Percentiles rank a stretch among this genome's conserved stretches.
phyloP scores from a whole-genome alignment of 2,113 vertebrate genomes.

The Leptobrachium ailaonicum region DNA sequence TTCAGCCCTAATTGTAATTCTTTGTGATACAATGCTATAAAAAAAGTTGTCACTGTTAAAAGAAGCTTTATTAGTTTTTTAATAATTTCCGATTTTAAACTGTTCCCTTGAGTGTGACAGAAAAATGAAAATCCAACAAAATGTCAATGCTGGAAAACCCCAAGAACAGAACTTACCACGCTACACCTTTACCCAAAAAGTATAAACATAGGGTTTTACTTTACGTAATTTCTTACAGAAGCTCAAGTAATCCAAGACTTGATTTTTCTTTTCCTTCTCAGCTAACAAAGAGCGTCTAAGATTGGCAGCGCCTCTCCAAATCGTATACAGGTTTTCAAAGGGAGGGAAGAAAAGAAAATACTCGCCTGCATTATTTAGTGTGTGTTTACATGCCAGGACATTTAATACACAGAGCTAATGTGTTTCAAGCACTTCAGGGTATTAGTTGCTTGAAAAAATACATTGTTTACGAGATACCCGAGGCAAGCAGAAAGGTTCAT shows the following conservation, averaged over 20 bases:
- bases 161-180: too few relatives aligned
- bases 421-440: slow-evolving; percentile 26
- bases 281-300: background rate
- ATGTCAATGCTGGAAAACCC: too few relatives aligned
- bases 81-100: too few relatives aligned
- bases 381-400: slow-evolving; percentile 30
- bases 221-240: too few relatives aligned
- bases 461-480: slow-evolving; percentile 38
- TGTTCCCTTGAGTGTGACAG: too few relatives aligned
- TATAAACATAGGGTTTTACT: too few relatives aligned
- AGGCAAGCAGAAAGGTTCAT: slow-evolving; percentile 35
- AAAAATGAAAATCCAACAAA: too few relatives aligned
- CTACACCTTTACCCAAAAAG: too few relatives aligned
- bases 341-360: slow-evolving; percentile 8
- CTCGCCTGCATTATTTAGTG: slow-evolving; percentile 29
- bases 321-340: slow-evolving; percentile 35
- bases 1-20: too few relatives aligned
- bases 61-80: too few relatives aligned
- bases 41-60: too few relatives aligned
- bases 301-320: slow-evolving; percentile 16
- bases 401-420: slow-evolving; percentile 38
- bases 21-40: too few relatives aligned
- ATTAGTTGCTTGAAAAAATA: slow-evolving; percentile 15
- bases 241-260: background rate
- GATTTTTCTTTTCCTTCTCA: background rate